These are phyloP conservation scores for Podarcis siculus DNA, from an alignment of 2,797 vertebrate genomes.

Conservation along the genomic window DNA sequence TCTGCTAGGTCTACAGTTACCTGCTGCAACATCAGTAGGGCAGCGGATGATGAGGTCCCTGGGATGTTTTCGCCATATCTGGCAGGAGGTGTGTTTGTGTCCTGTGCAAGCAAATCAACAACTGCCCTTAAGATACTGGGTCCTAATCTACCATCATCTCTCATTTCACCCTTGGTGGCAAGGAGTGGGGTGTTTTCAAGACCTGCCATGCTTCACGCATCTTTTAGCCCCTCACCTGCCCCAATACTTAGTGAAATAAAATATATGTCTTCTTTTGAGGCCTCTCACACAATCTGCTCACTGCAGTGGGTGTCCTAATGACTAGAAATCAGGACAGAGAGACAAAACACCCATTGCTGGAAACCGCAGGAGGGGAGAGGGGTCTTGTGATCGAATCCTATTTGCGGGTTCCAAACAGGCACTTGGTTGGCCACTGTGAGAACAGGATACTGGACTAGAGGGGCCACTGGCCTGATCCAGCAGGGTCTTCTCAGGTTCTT, in stretches of 20 bases:
- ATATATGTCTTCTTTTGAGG: too few species aligned
- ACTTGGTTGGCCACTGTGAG: too few species aligned
- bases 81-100: neutral
- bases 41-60: too few species aligned
- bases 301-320: neutral
- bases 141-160: neutral
- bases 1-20: neutral
- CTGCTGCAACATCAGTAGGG: neutral
- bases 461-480: too few species aligned
- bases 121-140: neutral
- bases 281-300: neutral
- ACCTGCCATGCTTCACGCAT: neutral
- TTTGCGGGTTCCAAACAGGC: too few species aligned
- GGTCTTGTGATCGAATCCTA: too few species aligned
- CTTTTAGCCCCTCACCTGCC: neutral
- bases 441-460: too few species aligned
- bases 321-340: neutral
- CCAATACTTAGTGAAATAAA: too few species aligned
- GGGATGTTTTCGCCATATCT: neutral
- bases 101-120: too few species aligned
- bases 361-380: too few species aligned
- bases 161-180: neutral
- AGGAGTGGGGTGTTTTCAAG: neutral
- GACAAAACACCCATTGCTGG: too few species aligned
- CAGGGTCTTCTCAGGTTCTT: too few species aligned